Evolutionary conservation across 2,888 invertebrate species (phyloP), one percentile per base, ranked within the genome.

Genomic region (Scrobipalpa atriplicella): DNA sequence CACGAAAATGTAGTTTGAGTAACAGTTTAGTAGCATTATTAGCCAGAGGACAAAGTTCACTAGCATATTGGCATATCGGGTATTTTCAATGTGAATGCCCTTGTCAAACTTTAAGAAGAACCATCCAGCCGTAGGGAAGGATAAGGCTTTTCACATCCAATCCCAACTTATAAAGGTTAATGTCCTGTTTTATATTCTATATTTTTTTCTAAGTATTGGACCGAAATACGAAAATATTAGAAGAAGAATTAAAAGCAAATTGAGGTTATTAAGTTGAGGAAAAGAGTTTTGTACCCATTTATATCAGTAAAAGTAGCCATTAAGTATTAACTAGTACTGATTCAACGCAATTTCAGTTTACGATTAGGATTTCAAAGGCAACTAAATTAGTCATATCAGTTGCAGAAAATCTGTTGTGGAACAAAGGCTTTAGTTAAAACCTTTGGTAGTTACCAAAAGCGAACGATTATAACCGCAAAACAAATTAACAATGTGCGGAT

Each of bases 151-250:
- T 38, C n/a, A 1, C 38, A 16, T 36, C 58, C 16, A 58, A 6
- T 19, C 21, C n/a, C 11, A 38, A 58, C 7, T 58, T 58, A n/a
- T 38, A 58, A 58, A 58, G 58, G 29, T 13, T 38, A 58, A 58
- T 38, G 38, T 7, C 36, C 36, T n/a, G 8, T 21, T 47, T 47
- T 13, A 13, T 19, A 18, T 52, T 52, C 52, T 51, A 16, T 51
- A 11, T n/a, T 16, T 51, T 51, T 16, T 16, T n/a, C n/a, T n/a
- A n/a, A n/a, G n/a, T n/a, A n/a, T n/a, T n/a, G n/a, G n/a, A n/a
- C n/a, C n/a, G n/a, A n/a, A n/a, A n/a, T n/a, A n/a, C n/a, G n/a
- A n/a, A n/a, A n/a, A n/a, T n/a, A n/a, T n/a, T n/a, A n/a, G n/a
- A n/a, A n/a, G n/a, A n/a, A n/a, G n/a, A n/a, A n/a, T 7, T 9